Conservation (phyloP, 2,888 invertebrate species). For the Tyria jacobaeae region DNA sequence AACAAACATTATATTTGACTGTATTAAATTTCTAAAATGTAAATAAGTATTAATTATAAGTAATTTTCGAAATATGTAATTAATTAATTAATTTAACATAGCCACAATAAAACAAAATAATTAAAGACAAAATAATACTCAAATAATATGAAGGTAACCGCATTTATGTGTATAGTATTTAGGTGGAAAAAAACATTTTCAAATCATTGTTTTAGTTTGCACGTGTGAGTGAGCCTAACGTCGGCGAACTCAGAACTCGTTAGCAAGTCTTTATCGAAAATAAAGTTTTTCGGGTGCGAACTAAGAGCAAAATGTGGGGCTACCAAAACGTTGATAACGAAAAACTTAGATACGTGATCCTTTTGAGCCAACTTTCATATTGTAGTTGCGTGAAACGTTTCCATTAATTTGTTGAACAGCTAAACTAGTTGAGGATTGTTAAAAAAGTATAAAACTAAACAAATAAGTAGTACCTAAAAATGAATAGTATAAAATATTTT, state of each 20-base stretch:
- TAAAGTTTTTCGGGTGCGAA: constrained; percentile 57
- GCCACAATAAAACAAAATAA: no score
- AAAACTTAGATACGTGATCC: constrained; percentile 69
- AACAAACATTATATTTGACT: no score
- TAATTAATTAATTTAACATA: no score
- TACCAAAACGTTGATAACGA: constrained; percentile 65
- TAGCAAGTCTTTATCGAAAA: constrained; percentile 69
- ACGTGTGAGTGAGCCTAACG: constrained; percentile 45
- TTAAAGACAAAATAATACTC: no score
- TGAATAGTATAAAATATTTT: no score
- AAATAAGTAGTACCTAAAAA: no score
- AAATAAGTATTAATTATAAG: no score
- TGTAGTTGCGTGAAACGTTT: constrained; percentile 42
- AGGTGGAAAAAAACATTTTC: no score
- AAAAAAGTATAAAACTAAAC: not conserved
- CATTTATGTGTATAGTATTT: no score
- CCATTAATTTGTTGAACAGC: constrained; percentile 39
- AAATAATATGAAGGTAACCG: no score
- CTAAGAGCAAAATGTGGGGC: constrained; percentile 57
- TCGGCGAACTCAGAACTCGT: constrained; percentile 67
- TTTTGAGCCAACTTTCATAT: constrained; percentile 58
- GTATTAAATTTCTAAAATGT: no score
- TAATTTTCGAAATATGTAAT: no score
- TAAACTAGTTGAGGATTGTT: constrained; percentile 9
- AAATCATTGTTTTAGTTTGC: not conserved